phyloP scores from a whole-genome alignment of 2,113 vertebrate species.

The Lophochroa leadbeateri region DNA sequence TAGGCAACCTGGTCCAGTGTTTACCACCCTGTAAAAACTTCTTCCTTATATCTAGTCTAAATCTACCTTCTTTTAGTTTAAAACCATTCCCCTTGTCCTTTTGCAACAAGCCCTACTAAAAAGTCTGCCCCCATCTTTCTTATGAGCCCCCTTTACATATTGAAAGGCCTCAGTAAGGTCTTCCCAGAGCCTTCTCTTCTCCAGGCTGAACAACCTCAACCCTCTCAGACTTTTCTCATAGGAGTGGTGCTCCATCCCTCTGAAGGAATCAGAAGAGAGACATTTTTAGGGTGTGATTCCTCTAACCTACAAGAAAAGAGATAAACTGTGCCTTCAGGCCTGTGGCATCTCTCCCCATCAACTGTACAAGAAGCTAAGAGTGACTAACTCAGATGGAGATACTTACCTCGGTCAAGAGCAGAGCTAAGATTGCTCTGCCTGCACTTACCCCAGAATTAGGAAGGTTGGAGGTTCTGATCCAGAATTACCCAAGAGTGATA shows the following conservation, averaged over 20 bases:
- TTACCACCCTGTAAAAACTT: neutral
- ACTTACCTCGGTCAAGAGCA: neutral
- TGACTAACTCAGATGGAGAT: neutral
- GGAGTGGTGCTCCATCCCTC: neutral
- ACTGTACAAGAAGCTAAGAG: neutral
- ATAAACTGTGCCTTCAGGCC: neutral
- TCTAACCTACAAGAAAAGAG: neutral
- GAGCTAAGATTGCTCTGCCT: neutral
- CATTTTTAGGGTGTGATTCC: neutral
- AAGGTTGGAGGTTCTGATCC: neutral
- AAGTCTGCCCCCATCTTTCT: neutral
- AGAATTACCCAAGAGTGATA: neutral
- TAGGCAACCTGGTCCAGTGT: neutral
- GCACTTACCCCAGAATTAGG: neutral
- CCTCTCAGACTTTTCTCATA: neutral
- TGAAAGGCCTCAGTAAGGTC: neutral
- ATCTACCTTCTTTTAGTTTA: neutral
- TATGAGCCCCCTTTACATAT: neutral
- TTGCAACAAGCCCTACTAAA: fast-evolving
- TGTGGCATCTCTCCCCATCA: neutral
- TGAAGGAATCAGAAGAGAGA: neutral
- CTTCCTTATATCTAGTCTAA: neutral
- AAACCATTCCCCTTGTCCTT: neutral
- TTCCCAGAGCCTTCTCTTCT: neutral
- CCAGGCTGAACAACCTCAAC: neutral